A percentile compares a stretch with the other conserved stretches of the same genome.
Conservation (phyloP, 1,140 invertebrate species). For the Drosophila asahinai region DNA sequence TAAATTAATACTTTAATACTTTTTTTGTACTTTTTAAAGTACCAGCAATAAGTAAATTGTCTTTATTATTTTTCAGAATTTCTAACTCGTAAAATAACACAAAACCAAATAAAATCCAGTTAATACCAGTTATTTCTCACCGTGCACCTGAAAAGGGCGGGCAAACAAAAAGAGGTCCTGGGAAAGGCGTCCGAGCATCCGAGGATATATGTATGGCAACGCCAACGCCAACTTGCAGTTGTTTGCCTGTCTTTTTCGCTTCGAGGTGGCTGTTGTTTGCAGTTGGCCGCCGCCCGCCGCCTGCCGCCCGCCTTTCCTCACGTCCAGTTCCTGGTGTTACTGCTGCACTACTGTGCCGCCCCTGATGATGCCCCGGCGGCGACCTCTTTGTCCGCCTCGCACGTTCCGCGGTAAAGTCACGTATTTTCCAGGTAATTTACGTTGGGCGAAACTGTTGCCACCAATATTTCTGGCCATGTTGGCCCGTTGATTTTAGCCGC, state of each 20-base stretch:
- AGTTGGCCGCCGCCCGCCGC: constrained; percentile 42
- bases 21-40: no score
- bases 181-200: constrained; percentile 20
- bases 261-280: constrained; percentile 45
- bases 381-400: constrained; percentile 42
- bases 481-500: constrained; percentile 68
- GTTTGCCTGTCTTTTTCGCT: constrained; percentile 53
- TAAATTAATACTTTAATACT: no score
- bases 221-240: constrained; percentile 52
- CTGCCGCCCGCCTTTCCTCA: constrained; percentile 48
- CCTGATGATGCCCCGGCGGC: constrained; percentile 9
- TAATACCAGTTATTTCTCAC: not conserved
- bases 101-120: not conserved
- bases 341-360: not conserved
- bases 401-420: constrained; percentile 78
- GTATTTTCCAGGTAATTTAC: constrained; percentile 84
- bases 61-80: no score
- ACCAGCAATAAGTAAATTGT: not conserved
- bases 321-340: constrained; percentile 33
- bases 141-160: not conserved
- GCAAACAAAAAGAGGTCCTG: constrained; percentile 25
- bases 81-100: not conserved
- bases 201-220: constrained; percentile 22
- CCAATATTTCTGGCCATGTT: constrained; percentile 78
- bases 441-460: constrained; percentile 81